phyloP scores from a whole-genome alignment of 2,888 invertebrate genomes.

The Noctuana brunneofusca region DNA sequence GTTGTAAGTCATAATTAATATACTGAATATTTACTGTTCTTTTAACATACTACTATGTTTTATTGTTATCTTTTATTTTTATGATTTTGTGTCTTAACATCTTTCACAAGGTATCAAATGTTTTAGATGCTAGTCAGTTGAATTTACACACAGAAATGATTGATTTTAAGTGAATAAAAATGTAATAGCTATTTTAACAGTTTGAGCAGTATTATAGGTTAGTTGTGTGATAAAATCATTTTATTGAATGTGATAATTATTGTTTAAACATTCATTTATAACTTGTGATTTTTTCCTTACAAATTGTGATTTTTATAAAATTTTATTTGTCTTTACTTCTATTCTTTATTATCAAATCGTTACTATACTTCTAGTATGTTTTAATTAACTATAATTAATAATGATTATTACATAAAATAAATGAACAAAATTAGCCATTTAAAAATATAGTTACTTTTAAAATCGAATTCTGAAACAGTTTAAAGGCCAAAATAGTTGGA shows the following conservation, averaged over 20 bases:
- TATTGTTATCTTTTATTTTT: slow-evolving; percentile 20
- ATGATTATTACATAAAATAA: neutral
- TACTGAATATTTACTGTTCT: neutral
- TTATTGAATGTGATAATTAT: slow-evolving; percentile 66
- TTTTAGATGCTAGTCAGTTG: slow-evolving; percentile 80
- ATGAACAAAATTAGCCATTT: neutral
- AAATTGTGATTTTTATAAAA: slow-evolving; percentile 30
- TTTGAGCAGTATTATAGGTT: slow-evolving; percentile 81
- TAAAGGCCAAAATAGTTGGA: slow-evolving; percentile 59
- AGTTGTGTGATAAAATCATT: slow-evolving; percentile 68
- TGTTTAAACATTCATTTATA: slow-evolving; percentile 53
- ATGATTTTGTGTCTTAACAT: slow-evolving; percentile 31
- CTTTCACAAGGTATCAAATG: slow-evolving; percentile 34
- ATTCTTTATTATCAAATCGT: neutral
- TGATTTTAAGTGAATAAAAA: slow-evolving; percentile 64
- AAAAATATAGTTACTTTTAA: neutral
- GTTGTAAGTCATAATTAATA: neutral
- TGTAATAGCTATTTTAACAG: slow-evolving; percentile 61
- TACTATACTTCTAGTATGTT: neutral
- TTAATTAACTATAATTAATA: neutral
- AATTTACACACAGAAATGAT: slow-evolving; percentile 69
- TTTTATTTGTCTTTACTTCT: slow-evolving; percentile 4
- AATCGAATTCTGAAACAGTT: slow-evolving; percentile 13
- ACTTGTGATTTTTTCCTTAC: slow-evolving; percentile 39
- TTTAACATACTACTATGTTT: neutral